Base-by-base conservation (phyloP, 2,888 invertebrate genomes). In the Cataglyphis altisquamis region DNA sequence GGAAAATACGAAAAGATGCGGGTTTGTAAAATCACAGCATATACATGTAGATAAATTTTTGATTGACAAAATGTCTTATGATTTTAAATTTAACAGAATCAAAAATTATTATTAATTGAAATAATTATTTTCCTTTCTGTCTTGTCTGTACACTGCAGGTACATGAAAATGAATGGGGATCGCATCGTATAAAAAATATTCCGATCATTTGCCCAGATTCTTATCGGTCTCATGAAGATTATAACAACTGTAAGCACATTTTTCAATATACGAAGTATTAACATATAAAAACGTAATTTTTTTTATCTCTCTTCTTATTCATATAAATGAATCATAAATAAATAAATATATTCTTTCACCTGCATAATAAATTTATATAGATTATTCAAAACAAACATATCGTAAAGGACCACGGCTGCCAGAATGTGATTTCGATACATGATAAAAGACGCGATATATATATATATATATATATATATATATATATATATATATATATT, bases 351-450 rank as follows among this genome's bases (percentile, higher is more conserved):
- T 64, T 52, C 6, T 9, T 12, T 4, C 4, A 15, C 0, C 2
- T 32, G 6, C 48, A 5, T 55, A 48, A 64, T 55, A 64, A 64
- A 32, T 39, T 36, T 45, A 36, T 9, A 29, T 68, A 91, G 91
- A 86, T 88, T 84, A 84, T 39, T 86, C 87, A 48, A 90, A 87
- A 81, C 82, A 68, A 70, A 86, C 84, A 25, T 85, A 85, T 75
- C 87, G 72, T 21, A 88, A 88, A 29, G 91, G 88, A 82, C 93
- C 93, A n/a, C 90, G 90, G 6, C 77, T 92, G 32, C 93, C 92
- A 10, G 77, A 87, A 36, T 92, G 91, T 73, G 93, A 93, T 84
- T 93, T 93, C 64, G 92, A 92, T 41, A 92, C 90, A 82, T 91
- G 88, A 90, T 77, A 67, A 67, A 80, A 66, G 74, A 60, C 15